Evolutionary conservation across 2,888 invertebrate species (phyloP).

Genomic region (Apamea anceps): DNA sequence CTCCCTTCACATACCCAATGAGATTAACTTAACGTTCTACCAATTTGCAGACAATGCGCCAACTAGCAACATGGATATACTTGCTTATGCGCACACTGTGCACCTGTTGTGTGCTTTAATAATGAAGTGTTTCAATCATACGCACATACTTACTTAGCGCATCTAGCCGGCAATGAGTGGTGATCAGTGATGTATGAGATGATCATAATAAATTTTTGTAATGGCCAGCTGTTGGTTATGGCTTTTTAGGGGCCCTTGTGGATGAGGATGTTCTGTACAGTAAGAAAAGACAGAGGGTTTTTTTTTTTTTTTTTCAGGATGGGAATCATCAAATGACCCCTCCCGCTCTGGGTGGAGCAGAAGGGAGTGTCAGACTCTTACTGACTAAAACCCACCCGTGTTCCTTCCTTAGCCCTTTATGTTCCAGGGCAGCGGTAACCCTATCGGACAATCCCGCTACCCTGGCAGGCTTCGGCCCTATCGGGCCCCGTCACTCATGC

Average conservation of each 20-base stretch:
- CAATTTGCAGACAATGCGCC: slow-evolving; percentile 59
- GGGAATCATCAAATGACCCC: too few species aligned
- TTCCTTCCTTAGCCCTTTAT: too few species aligned
- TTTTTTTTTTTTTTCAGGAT: too few species aligned
- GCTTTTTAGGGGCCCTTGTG: slow-evolving; percentile 42
- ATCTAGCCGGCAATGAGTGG: slow-evolving; percentile 57
- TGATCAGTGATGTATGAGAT: slow-evolving; percentile 50
- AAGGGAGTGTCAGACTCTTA: too few species aligned
- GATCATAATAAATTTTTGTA: slow-evolving; percentile 42
- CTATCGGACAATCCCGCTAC: too few species aligned
- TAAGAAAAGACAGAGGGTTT: too few species aligned
- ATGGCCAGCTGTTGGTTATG: slow-evolving; percentile 40
- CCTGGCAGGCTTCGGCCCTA: too few species aligned
- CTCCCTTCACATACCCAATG: slow-evolving; percentile 26
- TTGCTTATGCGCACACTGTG: slow-evolving; percentile 4
- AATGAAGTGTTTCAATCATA: slow-evolving; percentile 59
- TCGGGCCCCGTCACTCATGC: too few species aligned
- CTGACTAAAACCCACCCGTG: too few species aligned
- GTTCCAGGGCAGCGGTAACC: too few species aligned
- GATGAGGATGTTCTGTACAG: neutral
- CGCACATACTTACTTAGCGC: slow-evolving; percentile 35
- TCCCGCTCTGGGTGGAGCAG: too few species aligned
- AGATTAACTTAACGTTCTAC: slow-evolving; percentile 37
- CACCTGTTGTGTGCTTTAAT: slow-evolving; percentile 55
- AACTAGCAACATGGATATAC: slow-evolving; percentile 22